Evolutionary conservation across 2,888 invertebrate species (phyloP), one percentile per base, ranked within the genome.

Genomic region (Tyria jacobaeae): DNA sequence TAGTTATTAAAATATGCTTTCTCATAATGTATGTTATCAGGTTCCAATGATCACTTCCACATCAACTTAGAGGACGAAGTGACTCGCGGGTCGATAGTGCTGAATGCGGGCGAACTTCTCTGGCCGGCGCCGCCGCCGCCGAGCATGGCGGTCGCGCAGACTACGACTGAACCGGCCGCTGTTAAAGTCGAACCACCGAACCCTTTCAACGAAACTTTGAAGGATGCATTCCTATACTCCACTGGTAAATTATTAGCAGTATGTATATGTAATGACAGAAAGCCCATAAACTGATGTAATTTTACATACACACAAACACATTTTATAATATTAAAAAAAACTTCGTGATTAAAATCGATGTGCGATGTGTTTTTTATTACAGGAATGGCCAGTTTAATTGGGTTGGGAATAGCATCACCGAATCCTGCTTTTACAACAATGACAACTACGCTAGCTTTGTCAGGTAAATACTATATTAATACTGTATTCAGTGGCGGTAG

Each of bases 21-120:
- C 41, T 41, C 10, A 44, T 12, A 21, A 21, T 44, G 21, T 44
- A 12, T 44, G 44, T 47, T 55, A 15, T 9, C 24, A 96, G 97
- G 97, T 37, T 95, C 96, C 64, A 95, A 97, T 71, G 96, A 97
- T 74, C 96, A 97, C 84, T 98, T 96, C 89, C 87, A 96, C 86
- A 95, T 98, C 62, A 96, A 97, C 88, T 87, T 98, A 64, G 95
- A 96, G 72, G 98, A 98, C 88, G 98, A 98, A 86, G 98, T 98
- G 55, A 96, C 97, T 0, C 94, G 98, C 25, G 98, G 98, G 0
- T 96, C 97, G 53, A 96, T 98, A 68, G 95, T 98, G 49, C 91
- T 97, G 48, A 94, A 97, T 66, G 94, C 96, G 60, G 98, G 98
- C 0, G 91, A 96, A 79, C 84, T 97, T 58, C 89, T 97, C 84